Conservation (phyloP, 1,140 invertebrate species). For the Sinella curviseta region DNA sequence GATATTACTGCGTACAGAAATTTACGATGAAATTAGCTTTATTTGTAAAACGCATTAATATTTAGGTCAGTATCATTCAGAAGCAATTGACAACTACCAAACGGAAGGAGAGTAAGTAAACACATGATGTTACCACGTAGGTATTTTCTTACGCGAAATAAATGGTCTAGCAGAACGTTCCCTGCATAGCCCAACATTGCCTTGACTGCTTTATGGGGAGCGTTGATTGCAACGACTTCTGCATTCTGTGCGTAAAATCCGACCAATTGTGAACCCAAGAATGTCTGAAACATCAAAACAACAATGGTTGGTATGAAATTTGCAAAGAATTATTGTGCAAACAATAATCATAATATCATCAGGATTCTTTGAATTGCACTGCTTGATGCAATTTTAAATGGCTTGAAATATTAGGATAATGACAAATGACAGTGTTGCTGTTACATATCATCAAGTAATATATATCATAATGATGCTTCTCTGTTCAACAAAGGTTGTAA, state of each 20-base stretch:
- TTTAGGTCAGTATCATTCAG: neutral
- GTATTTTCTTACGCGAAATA: conserved; percentile 40
- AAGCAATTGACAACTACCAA: neutral
- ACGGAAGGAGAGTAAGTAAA: neutral
- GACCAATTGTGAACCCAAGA: conserved; percentile 22
- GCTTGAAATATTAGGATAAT: too few species aligned
- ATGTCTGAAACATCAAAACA: conserved; percentile 9
- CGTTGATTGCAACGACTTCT: conserved; percentile 43
- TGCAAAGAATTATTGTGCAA: neutral
- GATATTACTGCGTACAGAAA: too few species aligned
- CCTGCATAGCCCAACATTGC: conserved; percentile 49
- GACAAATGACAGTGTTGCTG: too few species aligned
- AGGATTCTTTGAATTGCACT: neutral
- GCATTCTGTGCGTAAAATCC: conserved; percentile 48
- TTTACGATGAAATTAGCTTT: too few species aligned
- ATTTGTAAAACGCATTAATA: too few species aligned
- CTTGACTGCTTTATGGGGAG: conserved; percentile 40
- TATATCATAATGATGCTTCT: too few species aligned
- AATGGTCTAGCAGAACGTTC: conserved; percentile 45
- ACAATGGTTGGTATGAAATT: too few species aligned
- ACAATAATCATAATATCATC: neutral
- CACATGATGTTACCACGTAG: too few species aligned
- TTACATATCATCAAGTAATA: too few species aligned
- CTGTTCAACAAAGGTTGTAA: too few species aligned
- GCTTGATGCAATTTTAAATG: too few species aligned